Conservation (phyloP, 2,113 vertebrate species). For the Rallus limicola region DNA sequence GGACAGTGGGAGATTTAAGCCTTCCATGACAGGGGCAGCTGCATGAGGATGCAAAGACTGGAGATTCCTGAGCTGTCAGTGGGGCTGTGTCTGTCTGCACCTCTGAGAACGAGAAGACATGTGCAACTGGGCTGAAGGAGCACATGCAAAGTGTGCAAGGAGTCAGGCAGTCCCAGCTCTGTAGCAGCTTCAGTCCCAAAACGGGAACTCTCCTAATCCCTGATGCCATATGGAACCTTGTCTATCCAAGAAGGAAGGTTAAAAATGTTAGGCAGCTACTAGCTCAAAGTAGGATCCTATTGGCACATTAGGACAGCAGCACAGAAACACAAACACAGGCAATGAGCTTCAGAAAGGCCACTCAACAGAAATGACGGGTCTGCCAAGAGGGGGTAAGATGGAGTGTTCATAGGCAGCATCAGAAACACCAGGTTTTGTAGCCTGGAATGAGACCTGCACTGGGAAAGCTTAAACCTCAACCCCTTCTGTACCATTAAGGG, state of each 20-base stretch:
- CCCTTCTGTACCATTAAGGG: background rate
- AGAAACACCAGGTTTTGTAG: background rate
- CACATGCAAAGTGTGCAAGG: fast-evolving
- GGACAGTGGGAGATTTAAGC: background rate
- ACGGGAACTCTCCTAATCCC: background rate
- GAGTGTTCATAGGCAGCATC: background rate
- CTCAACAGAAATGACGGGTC: background rate
- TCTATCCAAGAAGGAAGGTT: background rate
- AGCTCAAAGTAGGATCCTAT: background rate
- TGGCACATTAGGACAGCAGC: background rate
- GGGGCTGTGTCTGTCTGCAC: background rate
- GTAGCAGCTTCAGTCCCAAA: background rate
- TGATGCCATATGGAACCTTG: background rate
- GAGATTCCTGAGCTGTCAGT: background rate
- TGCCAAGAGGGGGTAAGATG: background rate
- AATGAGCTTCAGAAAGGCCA: background rate
- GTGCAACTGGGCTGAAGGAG: background rate
- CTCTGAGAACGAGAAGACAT: background rate
- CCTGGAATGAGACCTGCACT: background rate
- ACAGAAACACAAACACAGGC: background rate
- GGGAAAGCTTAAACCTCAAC: background rate
- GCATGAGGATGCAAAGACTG: background rate
- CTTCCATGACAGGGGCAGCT: background rate
- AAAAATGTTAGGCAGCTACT: background rate
- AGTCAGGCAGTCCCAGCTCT: background rate